A percentile compares a stretch with the other conserved stretches of the same genome.
Evolutionary conservation across 2,888 invertebrate genomes (phyloP).

Genomic region (Drosophila aldrichi): DNA sequence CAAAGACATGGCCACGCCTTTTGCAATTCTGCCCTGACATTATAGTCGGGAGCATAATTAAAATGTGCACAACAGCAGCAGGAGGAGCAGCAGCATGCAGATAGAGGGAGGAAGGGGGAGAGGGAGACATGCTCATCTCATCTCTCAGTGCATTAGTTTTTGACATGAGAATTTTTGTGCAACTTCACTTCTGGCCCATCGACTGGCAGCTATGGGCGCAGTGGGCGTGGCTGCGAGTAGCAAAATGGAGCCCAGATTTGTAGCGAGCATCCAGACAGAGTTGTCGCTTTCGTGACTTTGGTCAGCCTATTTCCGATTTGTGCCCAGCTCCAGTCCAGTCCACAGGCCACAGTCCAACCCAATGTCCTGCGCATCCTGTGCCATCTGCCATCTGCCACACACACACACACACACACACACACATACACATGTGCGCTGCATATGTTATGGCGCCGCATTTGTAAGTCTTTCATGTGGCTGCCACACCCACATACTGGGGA

Average conservation of each 20-base stretch:
- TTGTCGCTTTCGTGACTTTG: slow-evolving; percentile 33
- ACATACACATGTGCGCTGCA: slow-evolving; percentile 31
- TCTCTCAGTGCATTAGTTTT: slow-evolving; percentile 36
- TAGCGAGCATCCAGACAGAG: slow-evolving; percentile 16
- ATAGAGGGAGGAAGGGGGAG: background rate
- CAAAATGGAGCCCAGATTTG: slow-evolving; percentile 13
- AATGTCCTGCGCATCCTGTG: background rate
- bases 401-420: too few relatives aligned
- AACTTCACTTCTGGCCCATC: slow-evolving; percentile 20
- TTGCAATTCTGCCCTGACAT: slow-evolving; percentile 28
- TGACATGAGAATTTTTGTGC: slow-evolving; percentile 24
- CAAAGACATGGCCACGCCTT: slow-evolving; percentile 27
- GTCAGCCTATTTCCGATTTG: slow-evolving; percentile 49
- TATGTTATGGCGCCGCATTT: slow-evolving; percentile 58
- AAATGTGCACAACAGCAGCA: slow-evolving; percentile 54
- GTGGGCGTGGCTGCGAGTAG: slow-evolving; percentile 24
- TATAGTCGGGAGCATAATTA: slow-evolving; percentile 57
- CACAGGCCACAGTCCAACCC: background rate
- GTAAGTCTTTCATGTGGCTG: slow-evolving; percentile 57
- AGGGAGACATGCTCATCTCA: slow-evolving; percentile 14
- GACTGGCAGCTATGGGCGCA: background rate
- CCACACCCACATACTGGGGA: slow-evolving; percentile 14
- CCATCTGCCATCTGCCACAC: background rate
- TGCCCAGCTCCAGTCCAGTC: slow-evolving; percentile 6
- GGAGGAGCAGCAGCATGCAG: background rate